A percentile compares a stretch with the other conserved stretches of the same genome.
Evolutionary conservation across 2,888 invertebrate species (phyloP).

Genomic region (Stegophylla sp.): DNA sequence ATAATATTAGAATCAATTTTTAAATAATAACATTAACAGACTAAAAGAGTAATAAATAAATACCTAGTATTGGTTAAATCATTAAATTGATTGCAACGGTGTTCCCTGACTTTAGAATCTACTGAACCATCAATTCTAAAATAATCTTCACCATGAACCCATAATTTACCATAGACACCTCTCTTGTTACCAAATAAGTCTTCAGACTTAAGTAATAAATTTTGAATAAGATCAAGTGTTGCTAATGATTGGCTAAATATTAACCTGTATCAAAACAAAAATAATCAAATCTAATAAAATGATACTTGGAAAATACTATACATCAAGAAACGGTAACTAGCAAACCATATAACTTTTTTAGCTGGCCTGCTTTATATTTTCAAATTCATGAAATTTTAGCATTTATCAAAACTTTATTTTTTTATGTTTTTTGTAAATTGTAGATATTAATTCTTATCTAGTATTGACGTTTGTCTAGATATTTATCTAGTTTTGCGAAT

Average conservation of each 20-base stretch:
- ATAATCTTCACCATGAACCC: conserved; percentile 84
- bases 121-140: conserved; percentile 93
- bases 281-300: too few relatives aligned
- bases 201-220: conserved; percentile 82
- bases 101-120: conserved; percentile 81
- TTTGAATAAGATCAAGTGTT: conserved; percentile 90
- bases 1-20: too few relatives aligned
- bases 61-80: conserved; percentile 79
- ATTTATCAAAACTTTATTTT: too few relatives aligned
- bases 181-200: conserved; percentile 72
- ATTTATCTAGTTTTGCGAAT: too few relatives aligned
- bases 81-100: conserved; percentile 89
- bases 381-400: too few relatives aligned
- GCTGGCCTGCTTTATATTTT: too few relatives aligned
- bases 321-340: too few relatives aligned
- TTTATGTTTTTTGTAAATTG: too few relatives aligned
- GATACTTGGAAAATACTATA: too few relatives aligned
- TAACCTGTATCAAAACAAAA: conserved; percentile 69
- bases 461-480: too few relatives aligned
- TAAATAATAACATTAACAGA: conserved; percentile 22
- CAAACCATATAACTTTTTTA: too few relatives aligned
- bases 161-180: conserved; percentile 68
- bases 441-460: too few relatives aligned
- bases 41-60: neutral
- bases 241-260: conserved; percentile 96